Evolutionary conservation across 2,797 vertebrate genomes (phyloP).

Genomic region (Neosalanx taihuensis): DNA sequence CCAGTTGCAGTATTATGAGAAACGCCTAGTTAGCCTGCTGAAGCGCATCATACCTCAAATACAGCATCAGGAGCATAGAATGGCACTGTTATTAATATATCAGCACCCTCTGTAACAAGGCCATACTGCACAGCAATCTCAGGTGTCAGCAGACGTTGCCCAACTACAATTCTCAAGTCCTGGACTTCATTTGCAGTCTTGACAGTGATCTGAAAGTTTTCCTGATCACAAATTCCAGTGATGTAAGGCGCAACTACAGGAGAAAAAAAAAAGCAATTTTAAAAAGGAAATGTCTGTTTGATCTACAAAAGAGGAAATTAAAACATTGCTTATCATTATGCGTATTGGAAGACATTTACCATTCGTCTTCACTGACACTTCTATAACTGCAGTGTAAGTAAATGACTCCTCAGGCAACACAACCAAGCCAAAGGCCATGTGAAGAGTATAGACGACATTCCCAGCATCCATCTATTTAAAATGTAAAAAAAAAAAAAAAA

Average conservation of each 20-base stretch:
- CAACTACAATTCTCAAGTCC: constrained; percentile 55
- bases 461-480: constrained; percentile 36
- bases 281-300: too few relatives aligned
- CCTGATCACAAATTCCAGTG: constrained; percentile 54
- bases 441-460: constrained; percentile 36
- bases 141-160: constrained; percentile 39
- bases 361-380: constrained; percentile 36
- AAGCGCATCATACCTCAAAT: constrained; percentile 48
- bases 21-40: neutral
- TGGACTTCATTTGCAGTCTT: constrained; percentile 42
- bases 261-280: neutral
- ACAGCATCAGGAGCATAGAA: constrained; percentile 38
- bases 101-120: constrained; percentile 51
- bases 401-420: constrained; percentile 56
- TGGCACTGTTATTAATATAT: constrained; percentile 56
- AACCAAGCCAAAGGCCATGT: constrained; percentile 56
- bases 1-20: too few relatives aligned
- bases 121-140: constrained; percentile 49
- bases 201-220: constrained; percentile 59
- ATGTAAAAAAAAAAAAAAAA: neutral
- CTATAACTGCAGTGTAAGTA: constrained; percentile 38
- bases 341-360: constrained; percentile 40
- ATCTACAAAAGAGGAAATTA: too few relatives aligned
- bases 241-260: constrained; percentile 50
- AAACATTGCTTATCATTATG: too few relatives aligned